A percentile compares a stretch with the other conserved stretches of the same genome.
These are phyloP conservation scores for Dromococcyx pavoninus DNA, from an alignment of 2,797 vertebrate genomes.

Conservation along the genomic window DNA sequence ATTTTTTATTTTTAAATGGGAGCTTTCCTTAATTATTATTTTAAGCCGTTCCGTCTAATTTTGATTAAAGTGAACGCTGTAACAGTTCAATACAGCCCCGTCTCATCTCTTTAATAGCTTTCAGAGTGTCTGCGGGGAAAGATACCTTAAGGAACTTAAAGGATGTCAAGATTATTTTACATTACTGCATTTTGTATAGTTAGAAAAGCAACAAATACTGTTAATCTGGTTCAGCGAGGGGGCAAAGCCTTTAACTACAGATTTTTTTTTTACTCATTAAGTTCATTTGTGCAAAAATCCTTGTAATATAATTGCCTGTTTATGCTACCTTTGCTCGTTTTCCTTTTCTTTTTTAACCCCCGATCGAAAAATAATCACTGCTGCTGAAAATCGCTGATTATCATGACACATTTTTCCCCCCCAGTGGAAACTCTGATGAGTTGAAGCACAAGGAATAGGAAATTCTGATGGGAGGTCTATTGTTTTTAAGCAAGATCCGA, in stretches of 20 bases:
- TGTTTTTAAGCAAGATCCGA: conserved; percentile 23
- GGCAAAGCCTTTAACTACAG: conserved; percentile 51
- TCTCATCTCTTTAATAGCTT: conserved; percentile 51
- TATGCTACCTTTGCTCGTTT: conserved; percentile 35
- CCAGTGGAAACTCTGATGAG: conserved; percentile 38
- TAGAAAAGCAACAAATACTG: conserved; percentile 64
- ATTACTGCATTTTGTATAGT: conserved; percentile 43
- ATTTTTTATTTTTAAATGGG: neutral
- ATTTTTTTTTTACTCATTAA: conserved; percentile 40
- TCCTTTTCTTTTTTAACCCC: neutral
- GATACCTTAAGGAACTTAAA: conserved; percentile 55
- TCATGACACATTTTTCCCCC: neutral
- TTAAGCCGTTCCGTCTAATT: conserved; percentile 13
- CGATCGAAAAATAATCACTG: conserved; percentile 10
- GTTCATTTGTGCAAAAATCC: conserved; percentile 47
- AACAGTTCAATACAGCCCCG: neutral
- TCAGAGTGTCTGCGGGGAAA: conserved; percentile 13
- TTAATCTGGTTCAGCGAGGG: conserved; percentile 68
- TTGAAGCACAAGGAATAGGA: conserved; percentile 11
- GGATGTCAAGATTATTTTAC: conserved; percentile 64
- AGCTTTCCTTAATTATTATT: conserved; percentile 4
- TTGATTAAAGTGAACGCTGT: neutral
- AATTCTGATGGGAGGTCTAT: conserved; percentile 37
- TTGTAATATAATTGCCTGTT: neutral
- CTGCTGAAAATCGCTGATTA: conserved; percentile 34